These are phyloP conservation scores for Wiebesia pumilae DNA, from an alignment of 1,140 invertebrate genomes.

Conservation along the genomic window DNA sequence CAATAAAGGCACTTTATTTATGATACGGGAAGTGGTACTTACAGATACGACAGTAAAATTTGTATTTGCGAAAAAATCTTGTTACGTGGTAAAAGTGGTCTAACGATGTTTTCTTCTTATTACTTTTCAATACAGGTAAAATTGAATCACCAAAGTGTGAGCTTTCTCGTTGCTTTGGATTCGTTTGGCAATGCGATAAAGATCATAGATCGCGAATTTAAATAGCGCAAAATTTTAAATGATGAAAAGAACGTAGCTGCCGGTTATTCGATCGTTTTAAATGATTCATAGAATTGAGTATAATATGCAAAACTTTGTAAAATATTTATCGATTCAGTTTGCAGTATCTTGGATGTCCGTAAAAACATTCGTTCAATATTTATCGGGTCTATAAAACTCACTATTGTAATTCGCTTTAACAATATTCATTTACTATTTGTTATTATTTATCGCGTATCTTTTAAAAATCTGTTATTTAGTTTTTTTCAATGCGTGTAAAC, in stretches of 20 bases:
- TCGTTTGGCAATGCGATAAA: not conserved
- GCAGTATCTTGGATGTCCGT: not conserved
- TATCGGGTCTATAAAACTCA: not conserved
- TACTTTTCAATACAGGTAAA: not conserved
- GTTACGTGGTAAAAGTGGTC: slow-evolving; percentile 3
- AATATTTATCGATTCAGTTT: not conserved
- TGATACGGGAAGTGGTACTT: slow-evolving; percentile 7
- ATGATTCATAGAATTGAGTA: not conserved
- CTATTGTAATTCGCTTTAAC: not conserved
- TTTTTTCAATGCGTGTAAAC: not conserved
- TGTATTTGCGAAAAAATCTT: slow-evolving; percentile 51
- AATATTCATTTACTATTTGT: not conserved
- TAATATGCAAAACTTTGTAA: not conserved
- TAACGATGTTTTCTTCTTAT: slow-evolving; percentile 13
- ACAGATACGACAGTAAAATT: not conserved
- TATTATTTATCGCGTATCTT: not conserved
- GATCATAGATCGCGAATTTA: not conserved
- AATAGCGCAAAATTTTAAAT: not conserved
- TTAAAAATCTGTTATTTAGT: not conserved
- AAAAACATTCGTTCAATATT: not conserved
- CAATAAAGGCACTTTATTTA: slow-evolving; percentile 29
- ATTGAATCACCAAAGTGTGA: slow-evolving; percentile 3
- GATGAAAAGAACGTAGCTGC: not conserved
- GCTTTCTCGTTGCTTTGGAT: not conserved
- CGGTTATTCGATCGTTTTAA: not conserved